A percentile compares a stretch with the other conserved stretches of the same genome.
Conservation (phyloP, 2,113 vertebrate species). For the Nesoenas mayeri region DNA sequence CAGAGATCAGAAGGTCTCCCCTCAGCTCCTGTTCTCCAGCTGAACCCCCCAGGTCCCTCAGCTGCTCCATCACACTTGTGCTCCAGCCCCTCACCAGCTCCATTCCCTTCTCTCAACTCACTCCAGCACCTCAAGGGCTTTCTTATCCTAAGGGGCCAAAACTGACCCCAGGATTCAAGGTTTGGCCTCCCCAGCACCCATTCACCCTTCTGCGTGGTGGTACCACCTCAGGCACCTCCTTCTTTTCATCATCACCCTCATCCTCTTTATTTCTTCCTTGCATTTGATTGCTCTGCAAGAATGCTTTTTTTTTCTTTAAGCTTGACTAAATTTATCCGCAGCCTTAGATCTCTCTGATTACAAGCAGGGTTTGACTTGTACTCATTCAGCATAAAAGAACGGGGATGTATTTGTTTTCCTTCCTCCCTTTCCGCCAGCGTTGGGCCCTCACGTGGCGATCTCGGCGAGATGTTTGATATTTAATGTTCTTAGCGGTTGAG, state of each 20-base stretch:
- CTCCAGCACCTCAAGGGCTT: too few relatives aligned
- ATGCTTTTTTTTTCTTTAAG: not conserved
- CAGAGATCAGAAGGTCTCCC: too few relatives aligned
- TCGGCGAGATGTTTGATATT: fast-evolving
- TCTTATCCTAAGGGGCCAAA: too few relatives aligned
- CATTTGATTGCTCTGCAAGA: not conserved
- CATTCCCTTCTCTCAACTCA: too few relatives aligned
- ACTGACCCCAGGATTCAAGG: too few relatives aligned
- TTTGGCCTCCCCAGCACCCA: too few relatives aligned
- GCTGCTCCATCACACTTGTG: too few relatives aligned
- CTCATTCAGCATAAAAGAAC: fast-evolving
- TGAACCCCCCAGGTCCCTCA: too few relatives aligned
- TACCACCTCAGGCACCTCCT: not conserved
- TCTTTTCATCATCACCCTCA: not conserved
- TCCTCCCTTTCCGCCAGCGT: not conserved
- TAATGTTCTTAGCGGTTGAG: not conserved
- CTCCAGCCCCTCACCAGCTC: too few relatives aligned
- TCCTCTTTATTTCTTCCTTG: not conserved
- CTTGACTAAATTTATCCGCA: not conserved
- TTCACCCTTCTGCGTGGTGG: too few relatives aligned
- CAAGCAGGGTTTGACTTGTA: not conserved
- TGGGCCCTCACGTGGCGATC: not conserved
- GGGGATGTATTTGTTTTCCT: fast-evolving
- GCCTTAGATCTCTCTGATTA: not conserved
- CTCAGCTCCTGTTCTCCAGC: too few relatives aligned